phyloP scores from a whole-genome alignment of 1,140 invertebrate genomes.

The Venturia canescens region DNA sequence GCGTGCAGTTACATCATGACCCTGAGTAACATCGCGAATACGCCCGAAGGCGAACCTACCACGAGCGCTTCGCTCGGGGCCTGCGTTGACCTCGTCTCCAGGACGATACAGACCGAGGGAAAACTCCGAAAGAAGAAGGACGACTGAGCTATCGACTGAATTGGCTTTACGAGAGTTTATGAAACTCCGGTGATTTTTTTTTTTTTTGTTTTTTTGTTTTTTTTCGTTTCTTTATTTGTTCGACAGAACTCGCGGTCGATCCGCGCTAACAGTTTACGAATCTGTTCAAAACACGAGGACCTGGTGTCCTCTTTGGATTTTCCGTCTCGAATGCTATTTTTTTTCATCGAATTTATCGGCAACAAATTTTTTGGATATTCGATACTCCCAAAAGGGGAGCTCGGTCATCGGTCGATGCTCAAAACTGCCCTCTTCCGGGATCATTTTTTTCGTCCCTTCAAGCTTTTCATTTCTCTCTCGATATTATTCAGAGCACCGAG shows the following conservation, averaged over 20 bases:
- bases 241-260: too few relatives aligned
- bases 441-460: too few relatives aligned
- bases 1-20: conserved; percentile 94
- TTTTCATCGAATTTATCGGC: too few relatives aligned
- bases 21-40: conserved; percentile 78
- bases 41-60: conserved; percentile 61
- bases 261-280: neutral
- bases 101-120: conserved; percentile 94
- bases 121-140: conserved; percentile 92
- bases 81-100: conserved; percentile 90
- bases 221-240: neutral
- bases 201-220: conserved; percentile 43
- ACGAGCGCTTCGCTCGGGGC: conserved; percentile 80
- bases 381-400: neutral
- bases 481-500: too few relatives aligned
- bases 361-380: neutral
- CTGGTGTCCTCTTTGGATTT: conserved; percentile 4
- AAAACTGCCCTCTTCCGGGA: too few relatives aligned
- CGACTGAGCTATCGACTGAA: conserved; percentile 74
- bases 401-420: too few relatives aligned
- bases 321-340: neutral
- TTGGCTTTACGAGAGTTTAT: neutral
- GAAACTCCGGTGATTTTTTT: conserved; percentile 25
- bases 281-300: neutral
- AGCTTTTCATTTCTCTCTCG: too few relatives aligned